Base-by-base conservation (phyloP, 1,140 invertebrate species). In the Temnothorax longispinosus region DNA sequence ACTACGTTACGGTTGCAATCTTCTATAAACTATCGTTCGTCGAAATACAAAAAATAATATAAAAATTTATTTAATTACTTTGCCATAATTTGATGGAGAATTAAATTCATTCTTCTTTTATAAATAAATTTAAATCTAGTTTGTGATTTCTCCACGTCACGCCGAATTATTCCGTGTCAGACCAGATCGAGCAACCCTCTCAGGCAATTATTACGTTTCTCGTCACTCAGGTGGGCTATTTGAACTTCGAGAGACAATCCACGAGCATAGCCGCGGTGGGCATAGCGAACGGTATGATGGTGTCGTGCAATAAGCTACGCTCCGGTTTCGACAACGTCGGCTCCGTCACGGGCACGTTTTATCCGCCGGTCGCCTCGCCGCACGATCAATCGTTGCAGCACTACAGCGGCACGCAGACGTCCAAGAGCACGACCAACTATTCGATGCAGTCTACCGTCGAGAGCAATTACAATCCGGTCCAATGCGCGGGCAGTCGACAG, bases 271-370 rank as follows among this genome's bases (percentile, higher is more conserved):
- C 97, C 15, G 97, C 97, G 1, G 97, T 98, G 94, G 97, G 97
- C 0, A 97, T 98, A 95, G 97, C 97, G 1, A 98, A 98, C 89
- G 98, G 97, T 13, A 97, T 98, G 97, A 98, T 98, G 94, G 97
- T 98, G 60, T 98, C 98, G 95, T 98, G 97, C 94, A 97, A 97
- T 64, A 98, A 97, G 94, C 89, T 96, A 58, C 92, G 96, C 69
- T 97, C 97, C 71, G 97, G 97, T 64, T 96, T 97, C 75, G 96
- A 97, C 27, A 97, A 98, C 92, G 97, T 97, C 88, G 97, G 97
- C 0, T 97, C 97, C 75, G 96, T 97, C 10, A 98, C 97, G n/a
- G 97, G 97, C 21, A 98, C 98, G 44, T 98, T 98, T 95, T 98
- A 98, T 94, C 98, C 98, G 15, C 98, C 98, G 1, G 97, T 98